Evolutionary conservation across 2,888 invertebrate genomes (phyloP), one percentile per base, ranked within the genome.

Genomic region (Apoda limacodes): DNA sequence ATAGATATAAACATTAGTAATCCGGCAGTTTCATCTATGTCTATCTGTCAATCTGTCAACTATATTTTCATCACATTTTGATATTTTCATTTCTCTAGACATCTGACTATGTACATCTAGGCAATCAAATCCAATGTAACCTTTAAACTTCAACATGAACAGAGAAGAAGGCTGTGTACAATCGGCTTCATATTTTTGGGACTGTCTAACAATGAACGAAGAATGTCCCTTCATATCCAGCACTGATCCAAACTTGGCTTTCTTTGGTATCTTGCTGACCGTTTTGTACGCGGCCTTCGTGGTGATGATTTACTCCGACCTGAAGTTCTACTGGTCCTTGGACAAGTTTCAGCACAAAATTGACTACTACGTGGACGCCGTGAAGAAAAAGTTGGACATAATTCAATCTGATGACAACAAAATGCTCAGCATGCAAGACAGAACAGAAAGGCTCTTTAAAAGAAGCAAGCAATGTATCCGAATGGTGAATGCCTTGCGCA

Each of bases 151-250:
- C 35, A 53, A 24, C 32, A 61, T 61, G 60, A 50, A 44, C 45
- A 34, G 29, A 21, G 26, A 42, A 33, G 37, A 45, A 31, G 45
- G 42, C 28, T 28, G 32, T 34, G 35, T 34, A 12, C 31, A 28
- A 21, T 47, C 53, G n/a, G 40, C 49, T 12, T 64, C 71, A 9
- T 68, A 64, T 37, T 67, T 76, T 39, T 76, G 74, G 76, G 57
- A 43, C 36, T 78, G 74, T 24, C 12, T 76, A 23, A 69, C 61
- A 4, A 39, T 69, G 1, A 53, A 46, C 17, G 49, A 67, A 4
- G 63, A 69, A 2, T 80, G 75, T 32, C 61, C 65, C 2, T 64
- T 74, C 34, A 54, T 60, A 28, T 56, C 62, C 3, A 41, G 38
- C 2, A 25, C 35, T 2, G 66, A 74, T 40, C 58, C 69, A 2